Conservation (phyloP, 2,797 vertebrate species). For the Eulemur albifrons region DNA sequence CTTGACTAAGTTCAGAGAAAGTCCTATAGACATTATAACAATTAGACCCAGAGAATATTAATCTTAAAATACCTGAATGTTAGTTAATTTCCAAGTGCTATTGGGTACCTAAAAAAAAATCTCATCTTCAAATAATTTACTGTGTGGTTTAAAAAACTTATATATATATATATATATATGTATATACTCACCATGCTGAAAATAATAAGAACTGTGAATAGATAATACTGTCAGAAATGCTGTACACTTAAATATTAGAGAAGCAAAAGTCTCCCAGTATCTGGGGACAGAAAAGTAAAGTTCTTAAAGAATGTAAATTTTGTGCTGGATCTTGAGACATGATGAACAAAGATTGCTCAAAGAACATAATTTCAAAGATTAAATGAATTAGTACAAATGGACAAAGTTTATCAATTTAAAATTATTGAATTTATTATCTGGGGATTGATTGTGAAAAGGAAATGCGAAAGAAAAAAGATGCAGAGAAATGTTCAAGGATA, state of each 20-base stretch:
- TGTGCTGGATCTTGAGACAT: background rate
- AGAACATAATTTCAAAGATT: background rate
- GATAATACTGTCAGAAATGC: background rate
- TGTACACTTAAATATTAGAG: background rate
- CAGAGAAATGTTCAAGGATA: background rate
- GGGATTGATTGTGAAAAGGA: background rate
- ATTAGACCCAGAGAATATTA: background rate
- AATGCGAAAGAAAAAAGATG: background rate
- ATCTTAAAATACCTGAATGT: background rate
- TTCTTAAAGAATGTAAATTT: background rate
- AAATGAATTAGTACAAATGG: background rate
- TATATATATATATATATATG: background rate
- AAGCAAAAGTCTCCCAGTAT: background rate
- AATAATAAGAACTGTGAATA: background rate
- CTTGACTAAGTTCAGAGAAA: conserved; percentile 23
- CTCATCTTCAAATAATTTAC: conserved; percentile 14
- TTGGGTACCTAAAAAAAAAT: background rate
- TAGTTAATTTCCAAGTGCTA: background rate
- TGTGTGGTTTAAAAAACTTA: background rate
- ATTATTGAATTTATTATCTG: background rate
- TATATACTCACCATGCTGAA: background rate
- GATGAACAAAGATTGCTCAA: background rate
- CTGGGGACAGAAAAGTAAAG: background rate
- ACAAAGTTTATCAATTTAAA: background rate
- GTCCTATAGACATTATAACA: background rate